Conservation (phyloP, 2,113 vertebrate genomes). For the Phrynocephalus versicolor region DNA sequence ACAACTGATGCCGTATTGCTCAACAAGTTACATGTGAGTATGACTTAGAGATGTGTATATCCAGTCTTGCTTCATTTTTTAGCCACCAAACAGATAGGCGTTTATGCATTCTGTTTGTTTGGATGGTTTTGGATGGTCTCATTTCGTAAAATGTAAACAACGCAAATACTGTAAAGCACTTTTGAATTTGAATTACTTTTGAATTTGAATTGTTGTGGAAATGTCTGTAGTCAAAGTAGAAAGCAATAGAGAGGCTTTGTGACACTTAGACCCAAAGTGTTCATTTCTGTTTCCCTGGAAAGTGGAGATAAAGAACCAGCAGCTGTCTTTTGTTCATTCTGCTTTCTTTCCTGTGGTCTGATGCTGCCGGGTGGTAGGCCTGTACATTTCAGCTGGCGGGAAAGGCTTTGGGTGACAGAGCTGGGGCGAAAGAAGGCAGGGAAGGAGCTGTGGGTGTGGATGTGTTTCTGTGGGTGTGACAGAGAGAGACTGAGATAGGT, state of each 20-base stretch:
- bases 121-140: background rate
- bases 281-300: background rate
- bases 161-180: background rate
- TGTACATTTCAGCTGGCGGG: background rate
- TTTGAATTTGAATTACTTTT: background rate
- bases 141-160: background rate
- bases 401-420: background rate
- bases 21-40: slow-evolving; percentile 92
- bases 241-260: background rate
- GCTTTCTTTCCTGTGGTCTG: background rate
- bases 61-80: background rate
- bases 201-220: background rate
- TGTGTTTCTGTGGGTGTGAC: too few species aligned
- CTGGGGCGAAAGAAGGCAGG: background rate
- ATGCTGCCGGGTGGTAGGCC: background rate
- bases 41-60: fast-evolving
- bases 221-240: background rate
- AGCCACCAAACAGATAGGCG: background rate
- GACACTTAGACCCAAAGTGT: background rate
- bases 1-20: slow-evolving; percentile 94
- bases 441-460: too few species aligned
- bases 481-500: background rate
- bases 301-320: background rate
- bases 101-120: background rate
- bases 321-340: background rate